These are phyloP conservation scores for Fragum sueziense DNA, from an alignment of 2,888 invertebrate genomes.

Conservation along the genomic window DNA sequence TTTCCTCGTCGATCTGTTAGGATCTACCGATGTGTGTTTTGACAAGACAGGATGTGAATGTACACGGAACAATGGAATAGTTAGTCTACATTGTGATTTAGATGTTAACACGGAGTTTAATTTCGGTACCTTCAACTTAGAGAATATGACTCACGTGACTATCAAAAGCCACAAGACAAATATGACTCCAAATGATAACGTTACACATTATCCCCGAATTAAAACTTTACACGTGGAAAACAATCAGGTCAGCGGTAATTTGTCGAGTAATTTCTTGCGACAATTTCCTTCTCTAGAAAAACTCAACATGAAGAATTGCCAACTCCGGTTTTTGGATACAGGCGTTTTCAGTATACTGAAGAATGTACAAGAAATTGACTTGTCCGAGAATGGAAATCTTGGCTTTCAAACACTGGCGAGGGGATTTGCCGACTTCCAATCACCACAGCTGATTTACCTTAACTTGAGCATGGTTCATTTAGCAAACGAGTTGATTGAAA, in stretches of 20 bases:
- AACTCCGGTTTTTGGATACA: neutral
- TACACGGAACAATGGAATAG: neutral
- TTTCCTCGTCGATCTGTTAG: too few relatives aligned
- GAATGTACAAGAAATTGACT: neutral
- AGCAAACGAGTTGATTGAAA: neutral
- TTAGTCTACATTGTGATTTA: neutral
- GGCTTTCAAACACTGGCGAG: neutral
- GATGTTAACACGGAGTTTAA: neutral
- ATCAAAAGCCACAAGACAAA: neutral
- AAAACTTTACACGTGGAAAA: neutral
- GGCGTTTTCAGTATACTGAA: neutral
- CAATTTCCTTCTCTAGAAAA: neutral
- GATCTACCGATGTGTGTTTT: too few relatives aligned
- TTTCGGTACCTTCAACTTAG: neutral
- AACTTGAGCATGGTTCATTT: neutral
- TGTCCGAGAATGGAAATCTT: neutral
- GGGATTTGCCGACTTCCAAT: neutral
- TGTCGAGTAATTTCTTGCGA: neutral
- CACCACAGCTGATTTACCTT: neutral
- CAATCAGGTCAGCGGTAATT: neutral
- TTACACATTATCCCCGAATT: neutral
- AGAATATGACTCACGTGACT: neutral
- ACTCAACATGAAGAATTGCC: neutral
- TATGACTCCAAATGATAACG: neutral
- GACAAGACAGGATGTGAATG: neutral